Evolutionary conservation across 1,140 invertebrate species (phyloP), one percentile per base, ranked within the genome.

Genomic region (Macrosteles quadrilineatus): DNA sequence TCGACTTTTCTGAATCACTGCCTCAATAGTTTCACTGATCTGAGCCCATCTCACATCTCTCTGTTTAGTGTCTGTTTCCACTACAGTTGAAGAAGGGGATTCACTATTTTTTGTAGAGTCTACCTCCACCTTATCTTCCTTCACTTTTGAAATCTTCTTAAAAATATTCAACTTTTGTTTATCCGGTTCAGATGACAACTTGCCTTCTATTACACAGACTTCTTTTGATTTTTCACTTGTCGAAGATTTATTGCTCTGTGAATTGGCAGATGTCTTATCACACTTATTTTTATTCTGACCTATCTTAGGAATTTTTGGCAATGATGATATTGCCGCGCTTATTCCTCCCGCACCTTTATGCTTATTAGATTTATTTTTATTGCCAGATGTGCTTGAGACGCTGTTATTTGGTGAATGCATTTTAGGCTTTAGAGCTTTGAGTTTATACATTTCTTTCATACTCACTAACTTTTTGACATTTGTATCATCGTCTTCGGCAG

Each of bases 81-180:
- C n/a, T 23, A 11, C 19, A 1, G 31, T 14, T 21, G 19, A 23
- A 29, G n/a, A 40, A 21, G n/a, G 14, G n/a, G 84, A 83, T 47
- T 82, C 83, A 19, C 78, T 75, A n/a, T n/a, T n/a, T n/a, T n/a
- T n/a, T n/a, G n/a, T n/a, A n/a, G n/a, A n/a, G n/a, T n/a, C n/a
- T 6, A 77, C 79, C n/a, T 59, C 40, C 78, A 82, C 82, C 73
- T 83, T 85, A 73, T 88, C 87, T 74, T 89, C 87, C 80, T 90
- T 91, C 19, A 87, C 86, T 82, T 91, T 91, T 64, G 90, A 88
- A 75, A 93, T 91, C 81, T 93, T 93, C 77, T 92, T 94, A 74
- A 94, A 92, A 77, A 94, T 92, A 81, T 93, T 93, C 27, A 92
- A 79, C 79, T 94, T 94, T 77, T 88, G 90, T 78, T 88, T 90